A percentile compares a stretch with the other conserved stretches of the same genome.
phyloP scores from a whole-genome alignment of 1,140 invertebrate genomes.

The Venturia canescens region DNA sequence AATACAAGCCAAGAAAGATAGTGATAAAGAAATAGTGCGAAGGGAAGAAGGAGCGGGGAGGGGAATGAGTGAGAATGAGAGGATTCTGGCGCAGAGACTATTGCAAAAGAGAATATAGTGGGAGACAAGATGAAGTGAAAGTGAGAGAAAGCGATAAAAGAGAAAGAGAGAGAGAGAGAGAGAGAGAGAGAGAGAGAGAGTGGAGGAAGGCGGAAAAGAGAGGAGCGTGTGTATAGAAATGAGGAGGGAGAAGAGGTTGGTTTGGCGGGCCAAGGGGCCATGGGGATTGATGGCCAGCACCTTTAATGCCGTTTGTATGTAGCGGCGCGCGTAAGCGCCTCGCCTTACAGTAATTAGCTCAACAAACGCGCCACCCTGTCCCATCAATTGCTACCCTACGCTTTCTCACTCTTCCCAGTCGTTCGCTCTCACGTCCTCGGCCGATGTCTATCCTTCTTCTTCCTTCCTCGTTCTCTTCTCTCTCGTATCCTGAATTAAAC shows the following conservation, averaged over 20 bases:
- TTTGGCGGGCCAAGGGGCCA: conserved; percentile 65
- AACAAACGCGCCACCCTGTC: conserved; percentile 76
- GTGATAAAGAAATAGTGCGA: conserved; percentile 23
- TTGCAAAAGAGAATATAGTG: conserved; percentile 34
- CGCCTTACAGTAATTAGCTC: conserved; percentile 77
- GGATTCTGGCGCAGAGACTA: conserved; percentile 37
- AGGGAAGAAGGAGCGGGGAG: conserved; percentile 28
- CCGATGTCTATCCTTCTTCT: conserved; percentile 45
- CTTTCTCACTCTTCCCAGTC: conserved; percentile 58
- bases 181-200: conserved; percentile 28
- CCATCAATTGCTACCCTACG: conserved; percentile 76
- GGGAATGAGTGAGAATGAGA: conserved; percentile 22
- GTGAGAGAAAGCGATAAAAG: conserved; percentile 23
- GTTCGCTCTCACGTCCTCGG: conserved; percentile 50
- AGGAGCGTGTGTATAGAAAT: conserved; percentile 34
- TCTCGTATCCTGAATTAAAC: conserved; percentile 74
- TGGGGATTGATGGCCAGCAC: conserved; percentile 74
- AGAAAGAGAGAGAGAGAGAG: conserved; percentile 30
- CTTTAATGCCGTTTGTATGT: conserved; percentile 78
- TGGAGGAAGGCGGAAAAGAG: conserved; percentile 37
- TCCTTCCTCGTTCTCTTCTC: conserved; percentile 21
- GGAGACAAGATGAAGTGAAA: conserved; percentile 3
- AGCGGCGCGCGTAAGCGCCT: conserved; percentile 75
- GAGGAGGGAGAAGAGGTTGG: conserved; percentile 51
- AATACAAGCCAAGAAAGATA: conserved; percentile 34